Evolutionary conservation across 2,888 invertebrate species (phyloP).

Genomic region (Anaspis maculata): DNA sequence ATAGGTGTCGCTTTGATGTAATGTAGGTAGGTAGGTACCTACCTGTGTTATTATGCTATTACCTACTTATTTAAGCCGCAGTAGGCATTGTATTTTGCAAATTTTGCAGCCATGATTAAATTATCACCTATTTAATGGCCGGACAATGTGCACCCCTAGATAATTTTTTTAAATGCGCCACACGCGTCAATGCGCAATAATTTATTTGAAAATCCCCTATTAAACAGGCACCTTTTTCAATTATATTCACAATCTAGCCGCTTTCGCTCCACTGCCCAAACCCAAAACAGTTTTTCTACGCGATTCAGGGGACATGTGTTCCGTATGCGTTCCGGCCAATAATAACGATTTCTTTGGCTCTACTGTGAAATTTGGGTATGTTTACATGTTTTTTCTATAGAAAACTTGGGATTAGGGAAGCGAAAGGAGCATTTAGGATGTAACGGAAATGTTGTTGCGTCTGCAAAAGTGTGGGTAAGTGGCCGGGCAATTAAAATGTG

Average conservation of each 20-base stretch:
- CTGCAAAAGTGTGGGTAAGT: too few species aligned
- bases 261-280: conserved; percentile 36
- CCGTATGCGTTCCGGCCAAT: conserved; percentile 11
- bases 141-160: too few species aligned
- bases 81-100: too few species aligned
- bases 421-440: too few species aligned
- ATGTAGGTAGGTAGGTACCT: too few species aligned
- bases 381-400: conserved; percentile 15
- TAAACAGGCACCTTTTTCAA: conserved; percentile 41
- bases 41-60: too few species aligned
- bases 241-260: conserved; percentile 41
- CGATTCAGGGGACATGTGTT: conserved; percentile 33
- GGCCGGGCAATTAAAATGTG: too few species aligned
- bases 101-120: too few species aligned
- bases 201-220: conserved; percentile 36
- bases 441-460: too few species aligned
- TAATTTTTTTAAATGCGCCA: conserved; percentile 20
- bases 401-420: background rate
- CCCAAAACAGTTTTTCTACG: conserved; percentile 35
- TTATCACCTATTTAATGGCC: too few species aligned
- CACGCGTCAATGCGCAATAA: conserved; percentile 37
- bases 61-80: too few species aligned
- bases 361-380: conserved; percentile 19
- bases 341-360: conserved; percentile 14
- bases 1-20: too few species aligned